Evolutionary conservation across 2,113 vertebrate genomes (phyloP).

Genomic region (Psilopsiagon aurifrons): DNA sequence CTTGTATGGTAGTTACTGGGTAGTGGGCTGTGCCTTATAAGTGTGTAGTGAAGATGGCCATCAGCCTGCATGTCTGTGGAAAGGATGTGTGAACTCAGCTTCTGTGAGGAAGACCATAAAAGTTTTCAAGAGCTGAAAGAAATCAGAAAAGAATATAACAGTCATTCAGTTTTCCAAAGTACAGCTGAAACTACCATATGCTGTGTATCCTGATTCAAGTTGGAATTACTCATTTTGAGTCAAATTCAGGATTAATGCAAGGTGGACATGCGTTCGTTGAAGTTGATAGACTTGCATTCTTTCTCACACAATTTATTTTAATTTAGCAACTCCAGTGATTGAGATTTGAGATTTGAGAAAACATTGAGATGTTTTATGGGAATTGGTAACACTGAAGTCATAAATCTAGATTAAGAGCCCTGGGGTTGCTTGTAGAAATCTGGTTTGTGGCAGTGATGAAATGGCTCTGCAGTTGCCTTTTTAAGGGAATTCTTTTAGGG

Average conservation of each 20-base stretch:
- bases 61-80: background rate
- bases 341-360: too few relatives aligned
- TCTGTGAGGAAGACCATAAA: background rate
- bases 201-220: background rate
- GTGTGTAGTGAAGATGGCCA: background rate
- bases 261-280: background rate
- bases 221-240: background rate
- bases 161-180: background rate
- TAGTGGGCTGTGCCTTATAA: background rate
- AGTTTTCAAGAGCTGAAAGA: background rate
- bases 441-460: background rate
- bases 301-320: background rate
- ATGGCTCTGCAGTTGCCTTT: background rate
- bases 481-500: background rate
- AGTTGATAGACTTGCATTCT: background rate
- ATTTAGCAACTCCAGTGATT: background rate
- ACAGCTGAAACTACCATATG: background rate
- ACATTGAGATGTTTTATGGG: background rate
- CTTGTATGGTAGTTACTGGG: background rate
- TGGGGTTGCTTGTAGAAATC: background rate
- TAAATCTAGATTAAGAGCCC: background rate
- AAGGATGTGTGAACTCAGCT: background rate
- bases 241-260: background rate
- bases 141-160: background rate
- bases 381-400: background rate